These are phyloP conservation scores for Rhinopomastus cyanomelas DNA, from an alignment of 2,113 vertebrate genomes.

Conservation along the genomic window DNA sequence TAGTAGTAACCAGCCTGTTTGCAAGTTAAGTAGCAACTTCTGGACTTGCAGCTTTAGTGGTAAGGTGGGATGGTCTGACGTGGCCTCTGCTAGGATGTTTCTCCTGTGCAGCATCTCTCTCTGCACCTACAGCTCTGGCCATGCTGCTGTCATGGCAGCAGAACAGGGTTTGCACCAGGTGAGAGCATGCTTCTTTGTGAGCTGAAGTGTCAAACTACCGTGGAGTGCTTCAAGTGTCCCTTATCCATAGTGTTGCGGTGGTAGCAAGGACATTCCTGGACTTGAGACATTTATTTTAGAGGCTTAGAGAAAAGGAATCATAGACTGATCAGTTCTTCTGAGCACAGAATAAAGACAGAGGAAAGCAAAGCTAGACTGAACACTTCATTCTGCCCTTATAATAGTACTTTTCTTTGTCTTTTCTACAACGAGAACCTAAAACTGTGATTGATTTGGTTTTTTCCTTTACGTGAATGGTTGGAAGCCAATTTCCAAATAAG, in stretches of 20 bases:
- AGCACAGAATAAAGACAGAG: not conserved
- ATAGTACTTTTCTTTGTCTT: not conserved
- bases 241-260: not conserved
- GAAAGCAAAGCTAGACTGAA: not conserved
- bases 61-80: not conserved
- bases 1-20: not conserved
- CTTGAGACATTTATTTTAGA: not conserved
- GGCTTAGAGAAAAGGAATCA: not conserved
- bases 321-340: not conserved
- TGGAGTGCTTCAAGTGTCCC: too few species aligned
- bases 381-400: not conserved
- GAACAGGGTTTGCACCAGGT: accelerated
- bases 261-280: accelerated
- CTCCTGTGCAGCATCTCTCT: accelerated
- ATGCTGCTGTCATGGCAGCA: accelerated
- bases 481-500: not conserved
- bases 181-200: not conserved
- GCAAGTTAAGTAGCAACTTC: not conserved
- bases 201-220: accelerated
- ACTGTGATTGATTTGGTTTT: not conserved
- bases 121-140: too few species aligned
- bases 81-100: accelerated
- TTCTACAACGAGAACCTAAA: not conserved
- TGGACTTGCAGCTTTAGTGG: not conserved
- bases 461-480: not conserved